These are phyloP conservation scores for Furnarius figulus DNA, from an alignment of 2,113 vertebrate genomes.

Conservation along the genomic window DNA sequence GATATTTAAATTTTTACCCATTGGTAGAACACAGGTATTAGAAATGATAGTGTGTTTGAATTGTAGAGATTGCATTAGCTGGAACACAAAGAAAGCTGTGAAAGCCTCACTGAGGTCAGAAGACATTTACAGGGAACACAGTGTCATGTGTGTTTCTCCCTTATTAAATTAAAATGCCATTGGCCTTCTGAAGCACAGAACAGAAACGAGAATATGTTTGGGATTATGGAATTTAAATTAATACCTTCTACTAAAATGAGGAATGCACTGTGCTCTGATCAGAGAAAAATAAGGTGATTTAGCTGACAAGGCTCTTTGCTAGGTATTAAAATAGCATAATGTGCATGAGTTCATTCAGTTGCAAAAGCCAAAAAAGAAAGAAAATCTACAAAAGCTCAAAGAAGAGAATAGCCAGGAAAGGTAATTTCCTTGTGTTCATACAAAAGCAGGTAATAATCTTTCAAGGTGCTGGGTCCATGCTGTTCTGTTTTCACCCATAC, in stretches of 20 bases:
- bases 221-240: constrained; percentile 71
- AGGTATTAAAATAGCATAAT: constrained; percentile 58
- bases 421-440: not conserved
- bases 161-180: constrained; percentile 64
- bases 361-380: constrained; percentile 14
- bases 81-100: constrained; percentile 21
- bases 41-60: not conserved
- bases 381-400: not conserved
- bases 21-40: not conserved
- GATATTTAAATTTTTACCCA: not conserved
- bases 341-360: constrained; percentile 30
- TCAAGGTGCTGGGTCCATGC: not conserved
- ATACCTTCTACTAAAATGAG: constrained; percentile 61
- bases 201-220: constrained; percentile 54
- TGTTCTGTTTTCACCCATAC: not conserved
- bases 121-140: constrained; percentile 30
- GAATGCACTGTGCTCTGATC: constrained; percentile 34
- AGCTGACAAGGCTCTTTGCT: constrained; percentile 53
- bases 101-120: constrained; percentile 6
- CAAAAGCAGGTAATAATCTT: not conserved
- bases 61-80: not conserved
- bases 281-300: constrained; percentile 64
- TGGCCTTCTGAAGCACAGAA: constrained; percentile 58
- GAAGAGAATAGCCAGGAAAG: not conserved
- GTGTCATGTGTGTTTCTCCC: constrained; percentile 16